Conservation (phyloP, 1,140 invertebrate species). For the Cyrtorhinus lividipennis region DNA sequence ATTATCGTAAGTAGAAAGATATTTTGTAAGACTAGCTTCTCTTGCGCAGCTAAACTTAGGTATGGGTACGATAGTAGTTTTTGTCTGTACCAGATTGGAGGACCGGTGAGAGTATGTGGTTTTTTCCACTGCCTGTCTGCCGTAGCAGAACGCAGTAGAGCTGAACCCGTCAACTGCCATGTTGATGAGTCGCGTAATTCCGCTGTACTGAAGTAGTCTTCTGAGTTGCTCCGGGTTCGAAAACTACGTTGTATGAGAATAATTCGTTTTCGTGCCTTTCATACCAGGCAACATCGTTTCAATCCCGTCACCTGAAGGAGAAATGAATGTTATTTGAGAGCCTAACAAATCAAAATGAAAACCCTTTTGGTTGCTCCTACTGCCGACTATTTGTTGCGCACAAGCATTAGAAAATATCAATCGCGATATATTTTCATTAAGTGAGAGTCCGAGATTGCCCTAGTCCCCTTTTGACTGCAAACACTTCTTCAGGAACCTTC, state of each 20-base stretch:
- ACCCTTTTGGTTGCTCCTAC: no score
- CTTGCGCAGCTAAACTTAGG: no score
- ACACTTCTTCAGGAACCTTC: no score
- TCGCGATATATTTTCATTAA: no score
- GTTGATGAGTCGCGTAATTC: slow-evolving; percentile 70
- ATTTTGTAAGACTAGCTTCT: no score
- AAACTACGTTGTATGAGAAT: slow-evolving; percentile 77
- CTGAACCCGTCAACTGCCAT: slow-evolving; percentile 89
- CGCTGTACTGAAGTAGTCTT: slow-evolving; percentile 44
- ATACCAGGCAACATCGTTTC: slow-evolving; percentile 21
- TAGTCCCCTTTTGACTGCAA: no score
- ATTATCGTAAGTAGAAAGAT: no score
- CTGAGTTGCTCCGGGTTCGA: slow-evolving; percentile 69
- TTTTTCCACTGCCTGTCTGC: slow-evolving; percentile 93
- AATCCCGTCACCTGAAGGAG: slow-evolving; percentile 26
- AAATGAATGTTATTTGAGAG: background rate
- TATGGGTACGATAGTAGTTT: background rate
- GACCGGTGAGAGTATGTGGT: slow-evolving; percentile 87
- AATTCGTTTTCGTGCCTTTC: slow-evolving; percentile 52
- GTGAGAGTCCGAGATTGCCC: no score
- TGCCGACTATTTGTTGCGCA: no score
- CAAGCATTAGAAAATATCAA: no score
- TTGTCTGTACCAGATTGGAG: slow-evolving; percentile 66
- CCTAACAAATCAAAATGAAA: background rate
- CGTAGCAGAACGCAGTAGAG: slow-evolving; percentile 88